These are phyloP conservation scores for Heptranchias perlo DNA, from an alignment of 2,113 vertebrate species.

Conservation along the genomic window DNA sequence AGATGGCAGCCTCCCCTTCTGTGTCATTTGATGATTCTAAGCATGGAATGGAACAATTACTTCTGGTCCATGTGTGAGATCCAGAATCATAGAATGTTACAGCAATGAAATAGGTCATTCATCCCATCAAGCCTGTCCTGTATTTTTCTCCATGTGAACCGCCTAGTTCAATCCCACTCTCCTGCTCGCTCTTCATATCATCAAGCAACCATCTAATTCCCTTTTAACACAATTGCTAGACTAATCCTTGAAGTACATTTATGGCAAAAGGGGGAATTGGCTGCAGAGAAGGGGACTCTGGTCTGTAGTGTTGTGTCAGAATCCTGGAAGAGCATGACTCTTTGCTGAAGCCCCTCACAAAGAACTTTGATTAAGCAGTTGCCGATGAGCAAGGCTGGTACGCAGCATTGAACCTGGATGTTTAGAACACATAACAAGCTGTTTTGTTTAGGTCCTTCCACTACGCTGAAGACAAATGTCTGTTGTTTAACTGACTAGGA, in stretches of 20 bases:
- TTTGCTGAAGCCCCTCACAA: too few relatives aligned
- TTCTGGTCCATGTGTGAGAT: not conserved
- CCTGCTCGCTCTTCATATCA: not conserved
- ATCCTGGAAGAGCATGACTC: too few relatives aligned
- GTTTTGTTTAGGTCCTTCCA: not conserved
- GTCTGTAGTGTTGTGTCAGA: not conserved
- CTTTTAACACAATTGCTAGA: not conserved
- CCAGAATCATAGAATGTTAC: not conserved
- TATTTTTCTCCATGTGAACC: not conserved
- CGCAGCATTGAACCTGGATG: not conserved
- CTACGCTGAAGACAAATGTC: not conserved
- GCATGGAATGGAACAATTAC: too few relatives aligned
- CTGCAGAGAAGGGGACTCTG: not conserved
- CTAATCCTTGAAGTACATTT: not conserved
- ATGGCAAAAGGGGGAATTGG: not conserved
- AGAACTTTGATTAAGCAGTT: not conserved
- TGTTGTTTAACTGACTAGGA: not conserved
- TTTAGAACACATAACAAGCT: not conserved
- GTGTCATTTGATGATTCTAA: too few relatives aligned
- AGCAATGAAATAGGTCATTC: not conserved
- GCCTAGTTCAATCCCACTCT: not conserved
- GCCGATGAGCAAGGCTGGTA: not conserved
- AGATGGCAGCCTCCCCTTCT: too few relatives aligned
- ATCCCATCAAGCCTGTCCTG: not conserved
- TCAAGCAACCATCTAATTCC: not conserved